These are phyloP conservation scores for Sternotherus odoratus DNA, from an alignment of 2,797 vertebrate species.

Conservation along the genomic window DNA sequence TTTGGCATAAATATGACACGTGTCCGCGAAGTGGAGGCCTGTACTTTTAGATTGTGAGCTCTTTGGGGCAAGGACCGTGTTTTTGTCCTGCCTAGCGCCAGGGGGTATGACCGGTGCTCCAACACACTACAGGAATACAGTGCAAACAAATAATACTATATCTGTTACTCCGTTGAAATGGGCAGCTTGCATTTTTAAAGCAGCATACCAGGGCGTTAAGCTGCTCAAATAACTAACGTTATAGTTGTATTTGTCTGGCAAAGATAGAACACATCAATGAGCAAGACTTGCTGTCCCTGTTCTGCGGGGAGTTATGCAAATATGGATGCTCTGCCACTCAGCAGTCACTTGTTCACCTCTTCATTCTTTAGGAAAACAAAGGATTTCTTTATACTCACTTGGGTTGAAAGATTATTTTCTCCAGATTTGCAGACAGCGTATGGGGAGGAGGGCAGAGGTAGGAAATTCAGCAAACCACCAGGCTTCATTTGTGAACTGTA, in stretches of 20 bases:
- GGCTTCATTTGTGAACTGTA: not conserved
- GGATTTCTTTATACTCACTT: not conserved
- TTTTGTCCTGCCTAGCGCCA: rapidly evolving
- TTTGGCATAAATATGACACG: too few relatives aligned
- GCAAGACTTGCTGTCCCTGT: rapidly evolving
- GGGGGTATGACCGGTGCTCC: not conserved
- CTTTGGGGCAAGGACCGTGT: too few relatives aligned
- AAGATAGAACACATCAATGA: rapidly evolving
- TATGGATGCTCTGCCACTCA: not conserved
- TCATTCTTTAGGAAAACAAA: too few relatives aligned
- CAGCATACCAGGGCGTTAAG: not conserved
- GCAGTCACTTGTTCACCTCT: not conserved
- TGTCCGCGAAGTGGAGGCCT: not conserved
- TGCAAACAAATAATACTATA: too few relatives aligned
- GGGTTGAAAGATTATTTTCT: not conserved
- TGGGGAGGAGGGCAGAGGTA: rapidly evolving
- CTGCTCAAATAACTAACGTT: not conserved
- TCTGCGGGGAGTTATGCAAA: not conserved
- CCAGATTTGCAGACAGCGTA: rapidly evolving
- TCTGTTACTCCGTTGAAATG: not conserved
- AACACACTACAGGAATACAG: rapidly evolving
- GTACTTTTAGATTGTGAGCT: not conserved
- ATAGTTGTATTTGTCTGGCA: rapidly evolving
- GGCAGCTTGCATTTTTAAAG: not conserved
- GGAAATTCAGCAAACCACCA: not conserved